phyloP scores from a whole-genome alignment of 2,113 vertebrate genomes.

The Plestiodon gilberti region DNA sequence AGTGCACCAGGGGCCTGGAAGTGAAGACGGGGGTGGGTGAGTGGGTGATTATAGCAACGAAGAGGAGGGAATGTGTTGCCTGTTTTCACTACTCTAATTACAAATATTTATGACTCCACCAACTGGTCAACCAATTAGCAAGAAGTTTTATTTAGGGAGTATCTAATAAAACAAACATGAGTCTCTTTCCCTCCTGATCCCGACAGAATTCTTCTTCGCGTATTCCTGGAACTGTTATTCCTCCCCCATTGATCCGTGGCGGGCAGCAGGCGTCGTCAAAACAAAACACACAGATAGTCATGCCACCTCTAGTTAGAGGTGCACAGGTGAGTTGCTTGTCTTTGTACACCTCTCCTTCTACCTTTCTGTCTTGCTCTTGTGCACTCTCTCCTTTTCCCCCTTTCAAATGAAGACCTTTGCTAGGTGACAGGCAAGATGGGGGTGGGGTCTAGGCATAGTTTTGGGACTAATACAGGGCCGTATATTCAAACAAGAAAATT shows the following conservation, averaged over 20 bases:
- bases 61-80: neutral
- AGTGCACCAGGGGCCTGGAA: neutral
- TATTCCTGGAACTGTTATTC: constrained; percentile 89
- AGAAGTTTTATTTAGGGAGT: too few relatives aligned
- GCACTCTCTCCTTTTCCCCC: neutral
- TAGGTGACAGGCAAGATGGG: neutral
- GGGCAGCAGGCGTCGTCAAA: constrained; percentile 90
- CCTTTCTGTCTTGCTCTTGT: neutral
- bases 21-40: neutral
- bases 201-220: constrained; percentile 74
- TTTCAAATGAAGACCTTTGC: too few relatives aligned
- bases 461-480: too few relatives aligned
- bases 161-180: neutral
- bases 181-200: neutral
- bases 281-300: constrained; percentile 89
- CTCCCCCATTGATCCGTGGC: constrained; percentile 93
- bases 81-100: neutral
- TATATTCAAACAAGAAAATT: neutral
- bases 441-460: neutral
- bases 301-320: constrained; percentile 94
- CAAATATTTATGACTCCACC: too few relatives aligned
- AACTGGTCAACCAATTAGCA: too few relatives aligned
- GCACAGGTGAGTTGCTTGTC: constrained; percentile 82
- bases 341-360: fast-evolving
- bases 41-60: neutral